Percentiles rank a stretch among this genome's conserved stretches.
Conservation (phyloP, 1,140 invertebrate species). For the Halyomorpha halys region DNA sequence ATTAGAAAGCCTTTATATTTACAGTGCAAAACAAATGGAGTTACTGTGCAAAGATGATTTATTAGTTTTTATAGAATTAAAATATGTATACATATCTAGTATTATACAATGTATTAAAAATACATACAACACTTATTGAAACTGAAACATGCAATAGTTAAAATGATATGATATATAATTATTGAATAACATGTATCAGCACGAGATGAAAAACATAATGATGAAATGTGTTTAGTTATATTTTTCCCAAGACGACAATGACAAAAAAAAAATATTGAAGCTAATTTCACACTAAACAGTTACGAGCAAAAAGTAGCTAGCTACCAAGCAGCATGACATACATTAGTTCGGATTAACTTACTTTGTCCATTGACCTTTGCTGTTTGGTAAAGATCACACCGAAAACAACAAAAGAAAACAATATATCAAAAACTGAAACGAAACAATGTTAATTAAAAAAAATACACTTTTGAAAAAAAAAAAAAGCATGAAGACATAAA, state of each 20-base stretch:
- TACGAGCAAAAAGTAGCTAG: constrained; percentile 20
- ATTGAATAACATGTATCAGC: no score
- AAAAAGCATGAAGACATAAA: constrained; percentile 16
- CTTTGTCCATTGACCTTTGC: constrained; percentile 52
- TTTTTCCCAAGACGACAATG: constrained; percentile 2
- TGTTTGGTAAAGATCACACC: constrained; percentile 32
- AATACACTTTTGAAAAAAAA: neutral
- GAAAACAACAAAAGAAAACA: constrained; percentile 29
- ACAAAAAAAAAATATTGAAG: constrained; percentile 7
- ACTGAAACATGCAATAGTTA: no score
- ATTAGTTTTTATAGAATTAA: neutral
- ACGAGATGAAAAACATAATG: no score
- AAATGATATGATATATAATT: no score
- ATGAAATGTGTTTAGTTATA: neutral
- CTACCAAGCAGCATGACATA: constrained; percentile 22
- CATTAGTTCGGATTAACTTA: constrained; percentile 36
- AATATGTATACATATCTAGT: no score
- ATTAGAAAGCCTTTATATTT: no score
- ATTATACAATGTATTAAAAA: no score
- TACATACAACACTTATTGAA: no score
- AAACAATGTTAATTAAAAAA: constrained; percentile 21
- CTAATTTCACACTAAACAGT: neutral
- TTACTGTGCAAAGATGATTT: no score
- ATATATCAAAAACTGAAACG: constrained; percentile 14
- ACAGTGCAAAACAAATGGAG: no score